Evolutionary conservation across 30 jellyfish, hydroid and myxozoan genomes (phyloP).

Genomic region (Aurelia coerulea): DNA sequence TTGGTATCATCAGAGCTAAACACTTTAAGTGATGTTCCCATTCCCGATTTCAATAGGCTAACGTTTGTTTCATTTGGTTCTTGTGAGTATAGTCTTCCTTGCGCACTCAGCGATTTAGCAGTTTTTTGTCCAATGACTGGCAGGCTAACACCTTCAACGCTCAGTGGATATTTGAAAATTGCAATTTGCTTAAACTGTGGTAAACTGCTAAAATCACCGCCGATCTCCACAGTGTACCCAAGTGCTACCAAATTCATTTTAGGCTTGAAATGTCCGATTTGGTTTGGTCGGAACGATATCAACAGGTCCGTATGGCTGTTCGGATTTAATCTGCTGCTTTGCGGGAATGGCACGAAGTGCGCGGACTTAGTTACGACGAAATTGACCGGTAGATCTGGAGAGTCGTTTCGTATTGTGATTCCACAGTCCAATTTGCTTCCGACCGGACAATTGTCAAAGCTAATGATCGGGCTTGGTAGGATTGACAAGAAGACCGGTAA

Average conservation of each 20-base stretch:
- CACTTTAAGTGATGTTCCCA: constrained; percentile 61
- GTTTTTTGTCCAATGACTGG: constrained; percentile 57
- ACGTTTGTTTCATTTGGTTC: constrained; percentile 15
- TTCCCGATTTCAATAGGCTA: constrained; percentile 11
- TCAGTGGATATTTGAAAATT: constrained; percentile 54
- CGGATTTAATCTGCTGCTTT: constrained; percentile 58
- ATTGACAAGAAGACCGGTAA: constrained; percentile 84
- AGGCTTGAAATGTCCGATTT: constrained; percentile 76
- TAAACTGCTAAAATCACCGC: constrained; percentile 38
- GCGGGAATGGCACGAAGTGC: constrained; percentile 84
- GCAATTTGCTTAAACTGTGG: constrained; percentile 64
- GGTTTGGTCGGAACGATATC: constrained; percentile 85
- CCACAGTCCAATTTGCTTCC: constrained; percentile 62
- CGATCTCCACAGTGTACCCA: constrained; percentile 66
- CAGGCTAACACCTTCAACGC: constrained; percentile 64
- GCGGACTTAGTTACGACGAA: constrained; percentile 73
- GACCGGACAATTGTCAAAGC: constrained; percentile 79
- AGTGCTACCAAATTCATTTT: constrained; percentile 58
- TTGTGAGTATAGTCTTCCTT: constrained; percentile 52
- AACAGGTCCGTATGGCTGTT: constrained; percentile 61
- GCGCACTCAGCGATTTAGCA: constrained; percentile 69
- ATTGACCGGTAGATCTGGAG: constrained; percentile 66
- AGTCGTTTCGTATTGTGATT: constrained; percentile 68
- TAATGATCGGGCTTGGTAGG: constrained; percentile 73
- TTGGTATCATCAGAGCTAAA: constrained; percentile 59